phyloP scores from a whole-genome alignment of 2,888 invertebrate species.

The Hoplodrina blanda region DNA sequence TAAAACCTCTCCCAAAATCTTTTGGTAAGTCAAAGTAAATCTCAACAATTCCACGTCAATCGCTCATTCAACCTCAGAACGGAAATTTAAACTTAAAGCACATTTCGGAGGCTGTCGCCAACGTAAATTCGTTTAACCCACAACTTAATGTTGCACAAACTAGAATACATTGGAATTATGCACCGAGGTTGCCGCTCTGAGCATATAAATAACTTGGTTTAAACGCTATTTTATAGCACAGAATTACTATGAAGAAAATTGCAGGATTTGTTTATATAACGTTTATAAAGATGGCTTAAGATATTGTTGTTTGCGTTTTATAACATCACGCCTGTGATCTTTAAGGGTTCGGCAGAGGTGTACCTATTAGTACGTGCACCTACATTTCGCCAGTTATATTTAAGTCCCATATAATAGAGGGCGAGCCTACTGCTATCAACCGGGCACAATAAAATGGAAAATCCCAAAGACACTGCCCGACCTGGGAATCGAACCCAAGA shows the following conservation, averaged over 20 bases:
- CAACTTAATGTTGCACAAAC: slow-evolving; percentile 53
- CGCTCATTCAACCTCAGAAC: slow-evolving; percentile 17
- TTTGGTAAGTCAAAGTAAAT: neutral
- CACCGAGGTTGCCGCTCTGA: slow-evolving; percentile 31
- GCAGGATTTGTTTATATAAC: slow-evolving; percentile 25
- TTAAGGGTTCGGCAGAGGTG: too few relatives aligned
- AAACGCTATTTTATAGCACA: slow-evolving; percentile 50
- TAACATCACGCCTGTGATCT: too few relatives aligned
- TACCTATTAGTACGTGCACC: too few relatives aligned
- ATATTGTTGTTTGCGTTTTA: neutral
- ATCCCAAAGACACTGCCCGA: too few relatives aligned
- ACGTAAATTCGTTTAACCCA: slow-evolving; percentile 55
- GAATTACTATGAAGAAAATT: slow-evolving; percentile 40
- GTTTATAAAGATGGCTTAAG: neutral
- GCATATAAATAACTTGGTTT: slow-evolving; percentile 57
- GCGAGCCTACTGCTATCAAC: too few relatives aligned
- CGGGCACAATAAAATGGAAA: too few relatives aligned
- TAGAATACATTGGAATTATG: slow-evolving; percentile 63
- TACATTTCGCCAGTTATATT: too few relatives aligned
- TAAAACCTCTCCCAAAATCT: neutral
- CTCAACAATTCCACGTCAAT: slow-evolving; percentile 17
- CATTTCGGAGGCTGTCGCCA: slow-evolving; percentile 48
- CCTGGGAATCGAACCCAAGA: too few relatives aligned
- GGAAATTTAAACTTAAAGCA: slow-evolving; percentile 59
- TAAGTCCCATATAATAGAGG: too few relatives aligned